Conservation (phyloP, 2,888 invertebrate genomes). For the Periphyllus acericola region DNA sequence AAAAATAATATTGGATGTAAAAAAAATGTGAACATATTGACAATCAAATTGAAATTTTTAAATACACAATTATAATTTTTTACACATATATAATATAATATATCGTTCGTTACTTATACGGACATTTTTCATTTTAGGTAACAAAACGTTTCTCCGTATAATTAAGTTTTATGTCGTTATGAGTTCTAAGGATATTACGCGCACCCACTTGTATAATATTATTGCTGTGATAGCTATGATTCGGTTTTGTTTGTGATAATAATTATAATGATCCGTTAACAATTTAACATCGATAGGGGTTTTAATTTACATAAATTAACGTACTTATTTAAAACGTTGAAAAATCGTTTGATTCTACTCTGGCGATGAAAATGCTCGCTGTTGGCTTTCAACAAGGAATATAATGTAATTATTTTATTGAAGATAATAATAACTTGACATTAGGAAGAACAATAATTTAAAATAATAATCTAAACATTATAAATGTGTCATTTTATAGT, state of each 20-base stretch:
- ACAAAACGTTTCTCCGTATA: background rate
- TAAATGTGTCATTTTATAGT: background rate
- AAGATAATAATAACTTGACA: too few relatives aligned
- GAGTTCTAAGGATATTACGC: background rate
- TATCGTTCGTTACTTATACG: background rate
- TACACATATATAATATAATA: background rate
- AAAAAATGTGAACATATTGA: background rate
- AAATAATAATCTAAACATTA: background rate
- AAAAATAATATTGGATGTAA: background rate
- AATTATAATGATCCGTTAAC: background rate
- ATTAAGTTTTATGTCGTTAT: background rate
- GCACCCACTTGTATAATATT: background rate
- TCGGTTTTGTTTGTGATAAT: background rate
- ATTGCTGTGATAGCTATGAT: background rate
- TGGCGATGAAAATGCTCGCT: background rate
- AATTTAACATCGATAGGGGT: background rate
- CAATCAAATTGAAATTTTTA: constrained; percentile 22
- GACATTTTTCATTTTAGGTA: background rate
- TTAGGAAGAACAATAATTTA: background rate
- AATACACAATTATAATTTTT: background rate
- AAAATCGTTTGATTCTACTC: background rate
- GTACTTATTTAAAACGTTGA: background rate
- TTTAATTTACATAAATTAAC: background rate
- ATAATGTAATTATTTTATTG: background rate
- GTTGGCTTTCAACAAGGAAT: background rate